These are phyloP conservation scores for Palythoa grandis DNA, from an alignment of 92 coral and sea anemone genomes.

Conservation along the genomic window DNA sequence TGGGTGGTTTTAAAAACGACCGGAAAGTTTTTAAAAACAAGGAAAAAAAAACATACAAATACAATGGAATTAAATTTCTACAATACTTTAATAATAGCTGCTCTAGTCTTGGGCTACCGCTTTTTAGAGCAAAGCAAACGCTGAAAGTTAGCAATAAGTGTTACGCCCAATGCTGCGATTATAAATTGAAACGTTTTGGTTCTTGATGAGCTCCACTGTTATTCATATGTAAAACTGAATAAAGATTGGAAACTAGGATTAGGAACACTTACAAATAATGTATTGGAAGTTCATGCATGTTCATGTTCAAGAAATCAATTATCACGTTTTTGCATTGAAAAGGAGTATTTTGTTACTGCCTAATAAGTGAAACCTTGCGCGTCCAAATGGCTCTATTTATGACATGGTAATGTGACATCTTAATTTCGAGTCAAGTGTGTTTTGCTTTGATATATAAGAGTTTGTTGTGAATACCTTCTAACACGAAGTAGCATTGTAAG, in stretches of 20 bases:
- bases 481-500: not conserved
- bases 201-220: not conserved
- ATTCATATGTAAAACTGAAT: not conserved
- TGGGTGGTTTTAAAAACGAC: not conserved
- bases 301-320: not conserved
- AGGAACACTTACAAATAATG: not conserved
- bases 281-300: not conserved
- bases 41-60: not conserved
- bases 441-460: not conserved
- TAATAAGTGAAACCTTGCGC: not conserved
- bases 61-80: not conserved
- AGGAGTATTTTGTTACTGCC: not conserved
- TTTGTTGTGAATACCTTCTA: not conserved
- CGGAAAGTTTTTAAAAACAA: not conserved
- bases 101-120: too few relatives aligned
- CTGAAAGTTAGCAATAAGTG: not conserved
- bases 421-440: not conserved
- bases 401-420: not conserved
- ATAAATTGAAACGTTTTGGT: not conserved
- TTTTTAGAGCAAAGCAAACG: not conserved
- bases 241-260: not conserved
- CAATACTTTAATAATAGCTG: too few relatives aligned
- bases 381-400: not conserved
- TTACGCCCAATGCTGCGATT: not conserved
- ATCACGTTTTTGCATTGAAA: slow-evolving; percentile 5